Evolutionary conservation across 2,888 invertebrate species (phyloP).

Genomic region (Eupithecia subumbrata): DNA sequence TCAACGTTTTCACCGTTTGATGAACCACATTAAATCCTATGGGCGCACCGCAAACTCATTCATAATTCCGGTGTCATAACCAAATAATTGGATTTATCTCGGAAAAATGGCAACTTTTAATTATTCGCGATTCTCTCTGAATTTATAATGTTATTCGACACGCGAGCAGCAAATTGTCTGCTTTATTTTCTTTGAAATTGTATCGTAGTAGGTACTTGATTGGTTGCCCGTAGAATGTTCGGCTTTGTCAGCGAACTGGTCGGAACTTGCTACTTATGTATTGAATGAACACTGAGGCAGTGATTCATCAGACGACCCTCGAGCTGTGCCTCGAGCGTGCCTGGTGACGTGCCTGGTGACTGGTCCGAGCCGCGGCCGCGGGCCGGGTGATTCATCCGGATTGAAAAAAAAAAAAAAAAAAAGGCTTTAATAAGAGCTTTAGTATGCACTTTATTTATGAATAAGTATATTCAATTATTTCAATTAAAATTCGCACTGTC

Average conservation of each 20-base stretch:
- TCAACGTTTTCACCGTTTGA: neutral
- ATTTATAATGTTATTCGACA: slow-evolving; percentile 1
- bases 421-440: neutral
- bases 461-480: too few species aligned
- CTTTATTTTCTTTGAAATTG: slow-evolving; percentile 11
- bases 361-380: too few species aligned
- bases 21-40: neutral
- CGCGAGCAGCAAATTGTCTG: slow-evolving; percentile 5
- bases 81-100: slow-evolving; percentile 11
- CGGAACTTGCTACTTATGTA: slow-evolving; percentile 25
- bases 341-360: too few species aligned
- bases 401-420: too few species aligned
- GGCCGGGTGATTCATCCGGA: slow-evolving; percentile 44
- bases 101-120: slow-evolving; percentile 9
- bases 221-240: neutral
- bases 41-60: neutral
- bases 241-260: neutral
- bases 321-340: slow-evolving; percentile 15
- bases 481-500: neutral
- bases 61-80: neutral
- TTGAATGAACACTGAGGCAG: slow-evolving; percentile 9
- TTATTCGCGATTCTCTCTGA: neutral
- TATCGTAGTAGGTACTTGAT: neutral
- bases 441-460: neutral
- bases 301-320: slow-evolving; percentile 38